These are phyloP conservation scores for Hemithea aestivaria DNA, from an alignment of 2,888 invertebrate genomes.

Conservation along the genomic window DNA sequence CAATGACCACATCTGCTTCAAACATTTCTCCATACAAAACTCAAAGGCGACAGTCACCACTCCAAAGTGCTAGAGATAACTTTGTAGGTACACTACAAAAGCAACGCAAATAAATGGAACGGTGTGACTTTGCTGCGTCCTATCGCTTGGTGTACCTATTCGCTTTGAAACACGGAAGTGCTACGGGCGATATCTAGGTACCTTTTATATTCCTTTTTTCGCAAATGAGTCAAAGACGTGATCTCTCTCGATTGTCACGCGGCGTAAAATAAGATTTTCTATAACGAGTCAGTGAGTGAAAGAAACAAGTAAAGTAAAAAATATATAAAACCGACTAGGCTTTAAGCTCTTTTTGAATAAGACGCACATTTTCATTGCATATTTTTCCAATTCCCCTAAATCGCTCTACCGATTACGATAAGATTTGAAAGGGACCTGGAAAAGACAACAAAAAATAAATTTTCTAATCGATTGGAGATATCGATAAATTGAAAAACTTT, in stretches of 20 bases:
- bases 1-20: slow-evolving; percentile 20
- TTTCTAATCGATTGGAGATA: too few relatives aligned
- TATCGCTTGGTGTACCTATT: slow-evolving; percentile 24
- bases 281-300: slow-evolving; percentile 28
- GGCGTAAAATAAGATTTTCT: slow-evolving; percentile 21
- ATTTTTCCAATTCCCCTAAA: too few relatives aligned
- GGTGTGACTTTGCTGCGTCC: slow-evolving; percentile 38
- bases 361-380: too few relatives aligned
- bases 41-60: slow-evolving; percentile 31
- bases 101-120: slow-evolving; percentile 44
- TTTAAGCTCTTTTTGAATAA: too few relatives aligned
- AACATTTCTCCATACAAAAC: slow-evolving; percentile 36
- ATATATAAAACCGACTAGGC: too few relatives aligned
- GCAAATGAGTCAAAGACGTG: slow-evolving; percentile 38
- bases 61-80: slow-evolving; percentile 45
- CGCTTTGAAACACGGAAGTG: slow-evolving; percentile 33
- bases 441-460: too few relatives aligned
- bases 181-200: slow-evolving; percentile 23
- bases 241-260: slow-evolving; percentile 35
- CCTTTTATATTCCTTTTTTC: slow-evolving; percentile 43
- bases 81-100: slow-evolving; percentile 40
- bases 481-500: too few relatives aligned
- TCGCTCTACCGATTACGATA: too few relatives aligned
- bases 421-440: too few relatives aligned
- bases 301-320: too few relatives aligned